A percentile compares a stretch with the other conserved stretches of the same genome.
Conservation (phyloP, 2,113 vertebrate genomes). For the Beaufortia kweichowensis region DNA sequence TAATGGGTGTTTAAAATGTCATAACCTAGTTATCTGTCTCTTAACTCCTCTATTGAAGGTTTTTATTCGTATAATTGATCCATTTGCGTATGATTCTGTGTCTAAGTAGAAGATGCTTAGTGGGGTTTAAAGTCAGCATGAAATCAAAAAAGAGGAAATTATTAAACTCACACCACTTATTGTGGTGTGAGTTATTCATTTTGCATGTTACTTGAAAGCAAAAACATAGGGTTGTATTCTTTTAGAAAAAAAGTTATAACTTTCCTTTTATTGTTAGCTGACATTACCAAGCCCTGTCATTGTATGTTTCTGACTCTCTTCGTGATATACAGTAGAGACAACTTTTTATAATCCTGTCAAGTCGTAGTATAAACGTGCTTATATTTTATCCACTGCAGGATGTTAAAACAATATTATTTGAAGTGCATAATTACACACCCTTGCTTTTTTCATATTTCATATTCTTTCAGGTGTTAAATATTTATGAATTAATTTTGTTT, state of each 20-base stretch:
- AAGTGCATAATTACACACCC: not conserved
- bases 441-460: not conserved
- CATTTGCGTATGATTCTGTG: slow-evolving; percentile 4
- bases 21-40: not conserved
- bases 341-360: too few species aligned
- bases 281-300: too few species aligned
- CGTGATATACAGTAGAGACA: too few species aligned
- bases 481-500: slow-evolving; percentile 21
- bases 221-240: too few species aligned
- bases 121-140: slow-evolving; percentile 10
- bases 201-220: too few species aligned
- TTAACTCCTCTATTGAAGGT: not conserved
- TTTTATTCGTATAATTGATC: slow-evolving; percentile 23
- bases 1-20: slow-evolving; percentile 30
- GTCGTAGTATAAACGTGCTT: too few species aligned
- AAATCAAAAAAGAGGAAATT: too few species aligned
- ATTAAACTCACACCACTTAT: not conserved
- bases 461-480: not conserved
- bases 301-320: too few species aligned
- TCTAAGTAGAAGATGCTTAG: not conserved
- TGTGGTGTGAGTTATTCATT: not conserved
- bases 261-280: too few species aligned
- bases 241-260: too few species aligned
- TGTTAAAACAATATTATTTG: not conserved
- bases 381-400: not conserved